These are phyloP conservation scores for Ictalurus furcatus DNA, from an alignment of 2,113 vertebrate genomes.

Conservation along the genomic window DNA sequence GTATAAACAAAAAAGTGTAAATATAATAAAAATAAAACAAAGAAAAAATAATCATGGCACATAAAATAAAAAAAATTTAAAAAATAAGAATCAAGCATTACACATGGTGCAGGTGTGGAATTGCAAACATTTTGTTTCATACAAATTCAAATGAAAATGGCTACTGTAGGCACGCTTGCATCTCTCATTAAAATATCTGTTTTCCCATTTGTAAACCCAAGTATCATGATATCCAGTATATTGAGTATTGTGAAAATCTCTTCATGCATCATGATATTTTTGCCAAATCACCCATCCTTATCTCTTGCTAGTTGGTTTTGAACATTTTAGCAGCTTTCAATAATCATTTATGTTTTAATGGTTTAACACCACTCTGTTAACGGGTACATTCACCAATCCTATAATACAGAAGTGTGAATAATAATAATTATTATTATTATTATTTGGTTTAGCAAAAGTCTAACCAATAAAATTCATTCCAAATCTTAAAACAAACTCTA, in stretches of 20 bases:
- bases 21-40: background rate
- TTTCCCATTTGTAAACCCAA: background rate
- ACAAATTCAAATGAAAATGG: background rate
- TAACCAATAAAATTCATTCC: background rate
- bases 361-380: background rate
- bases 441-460: background rate
- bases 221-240: background rate
- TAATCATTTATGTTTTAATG: background rate
- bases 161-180: background rate
- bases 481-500: background rate
- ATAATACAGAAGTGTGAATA: background rate
- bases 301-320: background rate
- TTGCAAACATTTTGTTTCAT: background rate
- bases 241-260: background rate
- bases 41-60: background rate
- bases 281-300: background rate
- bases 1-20: background rate
- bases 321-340: background rate
- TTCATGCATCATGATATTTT: background rate
- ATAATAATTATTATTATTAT: too few species aligned
- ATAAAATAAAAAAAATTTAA: background rate
- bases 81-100: background rate
- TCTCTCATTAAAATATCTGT: background rate
- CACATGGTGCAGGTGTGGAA: slow-evolving; percentile 5
- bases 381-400: background rate